phyloP scores from a whole-genome alignment of 2,888 invertebrate species.

The Megaustenia siamemsis region DNA sequence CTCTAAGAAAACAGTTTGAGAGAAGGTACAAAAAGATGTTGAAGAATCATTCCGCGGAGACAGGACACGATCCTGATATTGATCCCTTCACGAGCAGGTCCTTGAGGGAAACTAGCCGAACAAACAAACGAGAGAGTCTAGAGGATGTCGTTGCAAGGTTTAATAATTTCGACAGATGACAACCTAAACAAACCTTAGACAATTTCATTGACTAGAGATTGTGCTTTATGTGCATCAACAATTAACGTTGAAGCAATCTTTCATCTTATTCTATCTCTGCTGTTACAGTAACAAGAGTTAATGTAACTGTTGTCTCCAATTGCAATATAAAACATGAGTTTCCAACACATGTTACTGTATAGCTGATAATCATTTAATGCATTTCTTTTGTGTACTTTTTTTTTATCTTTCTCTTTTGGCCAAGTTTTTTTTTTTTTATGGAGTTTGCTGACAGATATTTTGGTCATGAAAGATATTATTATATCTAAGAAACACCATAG shows the following conservation, averaged over 20 bases:
- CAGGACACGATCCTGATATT: slow-evolving; percentile 55
- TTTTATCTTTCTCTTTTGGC: no score
- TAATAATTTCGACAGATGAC: slow-evolving; percentile 64
- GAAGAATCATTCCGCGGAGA: slow-evolving; percentile 62
- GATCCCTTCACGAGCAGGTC: slow-evolving; percentile 54
- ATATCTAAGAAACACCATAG: no score
- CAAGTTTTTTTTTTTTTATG: no score
- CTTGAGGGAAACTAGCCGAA: slow-evolving; percentile 38
- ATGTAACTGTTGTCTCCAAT: no score
- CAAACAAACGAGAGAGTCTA: slow-evolving; percentile 55
- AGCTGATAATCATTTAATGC: no score
- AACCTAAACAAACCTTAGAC: no score
- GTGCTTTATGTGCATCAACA: background rate
- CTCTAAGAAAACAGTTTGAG: slow-evolving; percentile 72
- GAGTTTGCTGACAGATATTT: no score
- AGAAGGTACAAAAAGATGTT: slow-evolving; percentile 67
- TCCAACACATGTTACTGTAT: no score
- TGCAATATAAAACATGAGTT: no score
- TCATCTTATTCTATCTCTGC: background rate
- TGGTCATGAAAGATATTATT: no score
- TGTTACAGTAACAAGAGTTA: background rate
- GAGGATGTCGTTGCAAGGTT: slow-evolving; percentile 62
- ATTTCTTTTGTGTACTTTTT: no score
- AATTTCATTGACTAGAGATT: background rate
- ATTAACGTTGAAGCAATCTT: no score